A percentile compares a stretch with the other conserved stretches of the same genome.
phyloP scores from a whole-genome alignment of 2,797 vertebrate genomes.

The Psittacula derbiana region DNA sequence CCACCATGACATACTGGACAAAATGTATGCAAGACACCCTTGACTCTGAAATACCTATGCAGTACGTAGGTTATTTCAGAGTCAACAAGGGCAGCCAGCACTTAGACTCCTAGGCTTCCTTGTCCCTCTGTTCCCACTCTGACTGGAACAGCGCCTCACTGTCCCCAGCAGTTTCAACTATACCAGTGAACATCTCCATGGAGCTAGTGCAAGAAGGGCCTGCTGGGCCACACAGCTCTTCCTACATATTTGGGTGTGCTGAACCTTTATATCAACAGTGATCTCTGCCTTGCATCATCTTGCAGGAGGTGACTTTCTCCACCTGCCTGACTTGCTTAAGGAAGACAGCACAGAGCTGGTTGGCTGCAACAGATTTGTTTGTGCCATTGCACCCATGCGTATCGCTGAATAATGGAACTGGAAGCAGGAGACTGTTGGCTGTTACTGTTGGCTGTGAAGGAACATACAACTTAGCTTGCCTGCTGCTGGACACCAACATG shows the following conservation, averaged over 20 bases:
- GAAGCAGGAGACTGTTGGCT: not conserved
- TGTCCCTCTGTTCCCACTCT: not conserved
- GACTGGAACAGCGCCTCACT: not conserved
- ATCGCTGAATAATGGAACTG: not conserved
- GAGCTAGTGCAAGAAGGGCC: not conserved
- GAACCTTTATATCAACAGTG: not conserved
- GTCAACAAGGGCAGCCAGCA: fast-evolving
- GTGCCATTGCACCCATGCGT: not conserved
- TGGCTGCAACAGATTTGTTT: not conserved
- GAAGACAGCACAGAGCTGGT: not conserved
- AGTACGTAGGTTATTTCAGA: not conserved
- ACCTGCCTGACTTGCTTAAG: not conserved
- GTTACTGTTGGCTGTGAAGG: not conserved
- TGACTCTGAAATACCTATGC: not conserved
- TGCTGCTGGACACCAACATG: not conserved
- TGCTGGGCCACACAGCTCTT: not conserved
- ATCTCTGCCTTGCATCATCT: not conserved
- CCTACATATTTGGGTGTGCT: not conserved
- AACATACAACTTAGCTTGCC: not conserved
- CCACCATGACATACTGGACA: not conserved
- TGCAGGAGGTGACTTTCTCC: not conserved
- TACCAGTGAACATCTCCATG: not conserved
- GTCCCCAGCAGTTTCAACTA: not conserved
- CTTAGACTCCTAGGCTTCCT: not conserved
- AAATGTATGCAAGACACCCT: not conserved